Base-by-base conservation (phyloP, 92 coral and sea anemone genomes). In the Meandrina meandrites region DNA sequence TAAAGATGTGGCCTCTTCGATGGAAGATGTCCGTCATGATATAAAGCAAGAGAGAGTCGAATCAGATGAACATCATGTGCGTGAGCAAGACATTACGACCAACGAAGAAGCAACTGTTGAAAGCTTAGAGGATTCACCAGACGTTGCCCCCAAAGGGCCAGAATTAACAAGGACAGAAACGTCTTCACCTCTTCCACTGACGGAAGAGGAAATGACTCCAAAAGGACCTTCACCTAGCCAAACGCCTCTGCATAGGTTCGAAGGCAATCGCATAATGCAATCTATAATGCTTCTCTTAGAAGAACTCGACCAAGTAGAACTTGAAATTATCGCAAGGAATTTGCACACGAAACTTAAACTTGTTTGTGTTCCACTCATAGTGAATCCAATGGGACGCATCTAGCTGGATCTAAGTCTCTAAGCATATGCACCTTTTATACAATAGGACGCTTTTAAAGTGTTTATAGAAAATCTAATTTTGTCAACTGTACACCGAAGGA, bases 241-340 rank as follows among this genome's bases (percentile, higher is more conserved):
- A 0, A 83, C 76, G 1, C 91, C 96, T 57, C 53, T 83, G 86
- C 82, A 90, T 58, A 34, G 80, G 78, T 79, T 82, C 81, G 90
- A 90, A 81, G 94, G 96, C 2, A 86, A 93, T 79, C 90, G 96
- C 58, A 89, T 97, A 47, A 81, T 97, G 11, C 91, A 90, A 80
- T 94, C 99, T 14, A 91, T 97, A 73, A 85, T 97, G 86, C 78
- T 97, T 77, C 89, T 97, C 37, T 74, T 97, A 76, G 98, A 95
- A 76, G 99, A 97, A 83, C 92, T 97, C 30, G 95, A 90, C 72
- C 96, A 94, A 80, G 95, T 92, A 58, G 99, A 97, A 83, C 90
- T 97, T 68, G 94, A 95, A 81, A 93, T 96, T 60, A 86, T 96
- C 36, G 98, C 98, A 2, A 86, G 98, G 60, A 93, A 83, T 62